phyloP scores from a whole-genome alignment of 2,888 invertebrate genomes.

The Colostygia pectinataria region DNA sequence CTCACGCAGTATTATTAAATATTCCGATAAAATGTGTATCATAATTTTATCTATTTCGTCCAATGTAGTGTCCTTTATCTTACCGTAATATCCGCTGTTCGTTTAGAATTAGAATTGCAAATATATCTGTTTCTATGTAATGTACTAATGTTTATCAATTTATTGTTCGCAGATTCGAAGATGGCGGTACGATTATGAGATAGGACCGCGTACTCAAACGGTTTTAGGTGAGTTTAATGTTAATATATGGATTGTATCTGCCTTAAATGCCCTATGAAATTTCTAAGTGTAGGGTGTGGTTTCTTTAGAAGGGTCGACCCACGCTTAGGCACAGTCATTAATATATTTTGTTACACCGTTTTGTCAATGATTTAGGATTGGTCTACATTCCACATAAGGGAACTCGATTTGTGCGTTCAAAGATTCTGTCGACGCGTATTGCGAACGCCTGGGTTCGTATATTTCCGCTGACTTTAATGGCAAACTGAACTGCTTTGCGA shows the following conservation, averaged over 20 bases:
- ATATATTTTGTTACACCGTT: slow-evolving; percentile 60
- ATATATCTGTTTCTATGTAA: slow-evolving; percentile 22
- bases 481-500: slow-evolving; percentile 36
- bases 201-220: slow-evolving; percentile 50
- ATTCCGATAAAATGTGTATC: slow-evolving; percentile 1
- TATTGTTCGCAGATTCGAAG: slow-evolving; percentile 66
- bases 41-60: slow-evolving; percentile 7
- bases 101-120: slow-evolving; percentile 17
- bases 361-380: slow-evolving; percentile 56
- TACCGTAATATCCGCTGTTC: slow-evolving; percentile 17
- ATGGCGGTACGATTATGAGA: slow-evolving; percentile 73
- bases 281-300: slow-evolving; percentile 58
- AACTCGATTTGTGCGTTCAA: slow-evolving; percentile 32
- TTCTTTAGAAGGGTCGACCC: slow-evolving; percentile 58
- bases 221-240: slow-evolving; percentile 69
- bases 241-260: slow-evolving; percentile 55
- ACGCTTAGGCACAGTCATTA: slow-evolving; percentile 65
- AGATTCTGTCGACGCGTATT: slow-evolving; percentile 23
- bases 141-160: slow-evolving; percentile 37
- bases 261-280: slow-evolving; percentile 34
- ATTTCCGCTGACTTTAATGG: slow-evolving; percentile 34
- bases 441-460: slow-evolving; percentile 27
- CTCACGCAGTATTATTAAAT: background rate
- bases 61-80: slow-evolving; percentile 10
- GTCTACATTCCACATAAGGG: slow-evolving; percentile 45